Conservation (phyloP, 2,888 invertebrate species). For the Caenorhabditis zanzibari region DNA sequence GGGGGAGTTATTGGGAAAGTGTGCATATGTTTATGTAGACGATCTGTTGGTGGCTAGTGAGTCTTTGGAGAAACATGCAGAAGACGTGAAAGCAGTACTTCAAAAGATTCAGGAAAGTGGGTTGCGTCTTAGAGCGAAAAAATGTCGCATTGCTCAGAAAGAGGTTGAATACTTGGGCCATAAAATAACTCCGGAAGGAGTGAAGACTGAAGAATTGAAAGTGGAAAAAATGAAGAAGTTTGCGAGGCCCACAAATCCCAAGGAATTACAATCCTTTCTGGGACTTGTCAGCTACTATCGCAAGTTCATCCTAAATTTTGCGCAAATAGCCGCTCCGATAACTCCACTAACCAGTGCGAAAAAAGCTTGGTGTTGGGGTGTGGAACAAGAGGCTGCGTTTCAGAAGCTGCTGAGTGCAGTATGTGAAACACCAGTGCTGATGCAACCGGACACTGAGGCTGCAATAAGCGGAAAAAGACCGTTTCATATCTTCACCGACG, state of each 20-base stretch:
- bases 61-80: neutral
- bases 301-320: neutral
- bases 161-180: constrained; percentile 24
- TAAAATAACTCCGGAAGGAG: neutral
- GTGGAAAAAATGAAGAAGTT: constrained; percentile 11
- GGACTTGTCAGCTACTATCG: constrained; percentile 4
- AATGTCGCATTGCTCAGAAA: constrained; percentile 8
- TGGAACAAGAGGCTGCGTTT: neutral
- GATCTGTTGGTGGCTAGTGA: constrained; percentile 8
- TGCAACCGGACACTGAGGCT: neutral
- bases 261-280: constrained; percentile 11
- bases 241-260: neutral
- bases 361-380: neutral
- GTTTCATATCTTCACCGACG: constrained; percentile 1
- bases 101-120: neutral
- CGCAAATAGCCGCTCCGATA: neutral
- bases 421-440: neutral
- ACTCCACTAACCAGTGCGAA: neutral
- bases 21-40: constrained; percentile 16
- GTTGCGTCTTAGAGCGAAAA: neutral
- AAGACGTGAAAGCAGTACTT: neutral
- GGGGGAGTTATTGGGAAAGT: constrained; percentile 5
- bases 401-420: neutral
- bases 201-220: neutral
- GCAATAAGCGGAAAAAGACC: neutral